phyloP scores from a whole-genome alignment of 2,797 vertebrate species.

The Aldrovandia affinis region DNA sequence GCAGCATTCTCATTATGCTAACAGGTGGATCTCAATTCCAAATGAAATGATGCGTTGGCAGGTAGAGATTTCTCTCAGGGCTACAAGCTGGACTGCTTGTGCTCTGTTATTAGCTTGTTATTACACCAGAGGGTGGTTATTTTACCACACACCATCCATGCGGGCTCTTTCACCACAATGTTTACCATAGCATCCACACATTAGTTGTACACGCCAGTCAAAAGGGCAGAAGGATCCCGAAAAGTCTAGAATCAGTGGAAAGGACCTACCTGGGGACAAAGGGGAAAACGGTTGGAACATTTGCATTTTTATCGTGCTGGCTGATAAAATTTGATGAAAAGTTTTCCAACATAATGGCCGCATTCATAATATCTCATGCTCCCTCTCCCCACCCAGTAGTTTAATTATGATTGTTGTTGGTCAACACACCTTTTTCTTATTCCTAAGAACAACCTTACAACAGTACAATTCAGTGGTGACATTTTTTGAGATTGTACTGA shows the following conservation, averaged over 20 bases:
- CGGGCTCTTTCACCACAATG: neutral
- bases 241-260: neutral
- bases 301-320: conserved; percentile 59
- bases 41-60: too few species aligned
- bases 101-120: too few species aligned
- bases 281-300: conserved; percentile 61
- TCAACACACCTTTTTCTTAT: neutral
- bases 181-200: neutral
- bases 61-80: too few species aligned
- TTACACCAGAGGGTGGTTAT: neutral
- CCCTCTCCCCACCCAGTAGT: neutral
- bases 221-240: neutral
- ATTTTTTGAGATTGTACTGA: neutral
- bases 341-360: neutral
- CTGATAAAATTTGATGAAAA: conserved; percentile 51
- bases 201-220: neutral
- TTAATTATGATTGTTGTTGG: neutral
- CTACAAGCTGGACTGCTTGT: too few species aligned
- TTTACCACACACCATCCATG: neutral
- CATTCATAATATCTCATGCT: neutral
- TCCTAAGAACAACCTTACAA: neutral
- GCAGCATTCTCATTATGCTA: neutral
- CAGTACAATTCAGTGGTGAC: neutral
- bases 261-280: conserved; percentile 30
- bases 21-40: neutral